These are phyloP conservation scores for Atethmia centrago DNA, from an alignment of 2,888 invertebrate genomes.

Conservation along the genomic window DNA sequence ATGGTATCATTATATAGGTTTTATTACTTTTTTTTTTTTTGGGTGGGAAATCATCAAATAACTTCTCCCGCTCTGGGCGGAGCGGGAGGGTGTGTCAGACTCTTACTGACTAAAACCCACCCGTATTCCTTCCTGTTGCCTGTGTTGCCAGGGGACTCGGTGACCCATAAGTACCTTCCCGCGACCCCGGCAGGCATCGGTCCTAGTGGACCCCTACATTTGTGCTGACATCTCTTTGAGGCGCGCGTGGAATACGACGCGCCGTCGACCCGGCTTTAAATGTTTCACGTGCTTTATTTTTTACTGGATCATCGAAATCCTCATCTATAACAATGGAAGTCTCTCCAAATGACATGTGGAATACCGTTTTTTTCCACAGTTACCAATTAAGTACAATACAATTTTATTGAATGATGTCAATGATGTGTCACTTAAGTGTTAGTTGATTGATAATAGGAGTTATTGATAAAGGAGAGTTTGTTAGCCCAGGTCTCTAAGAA, in stretches of 20 bases:
- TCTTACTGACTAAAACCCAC: too few relatives aligned
- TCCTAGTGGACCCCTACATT: too few relatives aligned
- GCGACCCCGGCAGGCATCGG: too few relatives aligned
- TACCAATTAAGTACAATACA: not conserved
- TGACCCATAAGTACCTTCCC: too few relatives aligned
- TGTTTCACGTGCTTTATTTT: not conserved
- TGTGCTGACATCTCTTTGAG: too few relatives aligned
- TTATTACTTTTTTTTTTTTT: too few relatives aligned
- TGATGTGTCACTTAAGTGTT: conserved; percentile 8
- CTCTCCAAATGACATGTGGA: not conserved
- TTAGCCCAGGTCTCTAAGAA: conserved; percentile 34
- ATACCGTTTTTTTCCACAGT: not conserved
- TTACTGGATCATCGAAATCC: not conserved
- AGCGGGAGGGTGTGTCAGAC: too few relatives aligned
- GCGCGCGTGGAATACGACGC: too few relatives aligned
- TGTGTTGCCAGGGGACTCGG: too few relatives aligned
- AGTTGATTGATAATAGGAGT: conserved; percentile 31
- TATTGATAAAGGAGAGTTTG: conserved; percentile 36
- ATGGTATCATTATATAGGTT: not conserved
- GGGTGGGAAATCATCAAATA: too few relatives aligned
- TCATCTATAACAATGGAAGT: not conserved
- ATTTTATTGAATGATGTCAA: conserved; percentile 9
- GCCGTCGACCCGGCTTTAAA: not conserved
- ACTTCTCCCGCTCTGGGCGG: too few relatives aligned
- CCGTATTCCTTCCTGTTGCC: too few relatives aligned